phyloP scores from a whole-genome alignment of 2,888 invertebrate species.

The Synanthedon tipuliformis region DNA sequence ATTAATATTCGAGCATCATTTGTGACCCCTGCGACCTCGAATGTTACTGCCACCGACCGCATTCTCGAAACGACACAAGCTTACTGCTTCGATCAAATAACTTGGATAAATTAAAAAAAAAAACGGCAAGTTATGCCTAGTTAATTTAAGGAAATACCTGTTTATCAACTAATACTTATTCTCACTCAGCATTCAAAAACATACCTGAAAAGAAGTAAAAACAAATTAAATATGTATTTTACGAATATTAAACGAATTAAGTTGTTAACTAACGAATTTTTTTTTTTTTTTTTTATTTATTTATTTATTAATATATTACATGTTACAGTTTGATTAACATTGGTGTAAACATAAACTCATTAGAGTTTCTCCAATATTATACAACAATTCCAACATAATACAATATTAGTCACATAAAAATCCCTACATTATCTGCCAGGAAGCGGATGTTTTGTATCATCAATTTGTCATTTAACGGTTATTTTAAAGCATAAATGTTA shows the following conservation, averaged over 20 bases:
- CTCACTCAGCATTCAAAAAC: slow-evolving; percentile 18
- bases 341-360: too few species aligned
- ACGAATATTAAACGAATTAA: background rate
- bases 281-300: too few species aligned
- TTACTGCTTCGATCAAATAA: slow-evolving; percentile 5
- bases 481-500: background rate
- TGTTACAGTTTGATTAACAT: too few species aligned
- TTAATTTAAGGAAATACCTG: background rate
- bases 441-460: background rate
- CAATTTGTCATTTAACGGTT: slow-evolving; percentile 2
- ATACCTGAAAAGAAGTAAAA: slow-evolving; percentile 35
- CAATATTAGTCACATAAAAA: slow-evolving; percentile 7
- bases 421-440: slow-evolving; percentile 2
- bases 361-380: too few species aligned
- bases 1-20: background rate
- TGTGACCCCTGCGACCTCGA: slow-evolving; percentile 22
- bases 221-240: slow-evolving; percentile 7
- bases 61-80: slow-evolving; percentile 33
- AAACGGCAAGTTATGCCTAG: background rate
- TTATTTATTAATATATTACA: too few species aligned
- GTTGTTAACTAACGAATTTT: background rate
- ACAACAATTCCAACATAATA: too few species aligned
- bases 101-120: background rate
- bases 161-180: slow-evolving; percentile 9
- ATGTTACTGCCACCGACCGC: slow-evolving; percentile 21